Base-by-base conservation (phyloP, 2,888 invertebrate genomes). In the Hypomecis punctinalis region DNA sequence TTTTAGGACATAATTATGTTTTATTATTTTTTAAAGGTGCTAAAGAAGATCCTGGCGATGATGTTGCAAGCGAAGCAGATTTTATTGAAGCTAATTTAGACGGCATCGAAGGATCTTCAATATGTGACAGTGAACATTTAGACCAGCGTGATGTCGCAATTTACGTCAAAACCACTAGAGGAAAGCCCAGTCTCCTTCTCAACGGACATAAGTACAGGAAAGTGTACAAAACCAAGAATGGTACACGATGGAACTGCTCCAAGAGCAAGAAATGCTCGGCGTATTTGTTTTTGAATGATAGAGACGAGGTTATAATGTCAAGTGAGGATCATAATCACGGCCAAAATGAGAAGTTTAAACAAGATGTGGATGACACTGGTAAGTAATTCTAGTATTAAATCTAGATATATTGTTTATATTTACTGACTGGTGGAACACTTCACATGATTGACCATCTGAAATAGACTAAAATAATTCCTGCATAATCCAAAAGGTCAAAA, bases 221-320 rank as follows among this genome's bases (percentile, higher is more conserved):
- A 67, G 77, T 78, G 0, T 86, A 89, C 60, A 82, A 70, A 55
- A 76, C 83, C 0, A 88, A 80, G 65, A 68, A 76, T 33, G 91
- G 90, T 0, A 76, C 76, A 0, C 78, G 86, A 6, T 92, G 91
- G 91, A 78, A 72, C 6, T 92, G 92, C 63, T 84, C 86, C 0
- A 66, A 75, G 1, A 77, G 79, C 43, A 89, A 85, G 65, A 68
- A 78, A 6, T 92, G 92, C 67, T 48, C 73, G 0, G 89, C 88
- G 0, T 87, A 78, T 63, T 67, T 92, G 7, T 85, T 80, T 63
- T 68, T 90, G 37, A 89, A 83, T 63, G 80, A 85, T 43, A 64
- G 80, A 4, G 81, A 89, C 67, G 90, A 89, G 72, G 87, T 91
- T 33, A 73, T 85, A 5, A 81, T 83, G 76, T 71, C 77, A 0